phyloP scores from a whole-genome alignment of 2,113 vertebrate genomes.

The Hippopotamus amphibius region DNA sequence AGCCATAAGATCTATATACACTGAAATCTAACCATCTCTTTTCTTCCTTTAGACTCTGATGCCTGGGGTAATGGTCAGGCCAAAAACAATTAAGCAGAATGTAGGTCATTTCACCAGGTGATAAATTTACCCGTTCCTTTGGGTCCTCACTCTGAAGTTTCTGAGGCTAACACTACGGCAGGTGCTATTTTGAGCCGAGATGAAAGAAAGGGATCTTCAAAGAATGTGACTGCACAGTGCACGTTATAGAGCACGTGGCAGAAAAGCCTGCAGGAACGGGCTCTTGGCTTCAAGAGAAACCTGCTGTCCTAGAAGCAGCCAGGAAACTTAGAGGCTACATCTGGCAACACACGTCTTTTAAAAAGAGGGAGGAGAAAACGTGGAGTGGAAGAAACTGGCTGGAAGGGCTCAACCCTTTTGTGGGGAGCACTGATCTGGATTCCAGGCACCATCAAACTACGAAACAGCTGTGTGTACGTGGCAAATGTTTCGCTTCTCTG shows the following conservation, averaged over 20 bases:
- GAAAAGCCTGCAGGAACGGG: not conserved
- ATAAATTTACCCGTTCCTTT: conserved; percentile 67
- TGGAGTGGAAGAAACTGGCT: not conserved
- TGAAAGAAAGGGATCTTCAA: conserved; percentile 77
- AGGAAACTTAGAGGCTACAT: conserved; percentile 15
- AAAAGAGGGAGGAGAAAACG: not conserved
- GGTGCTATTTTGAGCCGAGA: conserved; percentile 64
- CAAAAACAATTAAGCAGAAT: conserved; percentile 79
- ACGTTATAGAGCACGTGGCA: not conserved
- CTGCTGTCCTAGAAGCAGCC: conserved; percentile 45
- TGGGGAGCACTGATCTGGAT: not conserved
- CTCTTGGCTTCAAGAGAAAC: conserved; percentile 50
- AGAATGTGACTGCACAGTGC: not conserved
- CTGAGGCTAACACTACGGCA: conserved; percentile 2
- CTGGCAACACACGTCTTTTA: conserved; percentile 10
- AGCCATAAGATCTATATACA: not conserved
- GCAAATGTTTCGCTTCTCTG: not conserved
- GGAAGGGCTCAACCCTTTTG: not conserved
- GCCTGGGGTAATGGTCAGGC: conserved; percentile 72
- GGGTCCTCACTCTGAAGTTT: conserved; percentile 56
- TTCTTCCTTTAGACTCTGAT: conserved; percentile 75
- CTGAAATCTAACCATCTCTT: conserved; percentile 4
- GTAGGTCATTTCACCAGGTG: conserved; percentile 71
- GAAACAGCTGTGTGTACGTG: accelerated
- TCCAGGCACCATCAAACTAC: not conserved